Evolutionary conservation across 1,140 invertebrate genomes (phyloP).

Genomic region (Aethina tumida): DNA sequence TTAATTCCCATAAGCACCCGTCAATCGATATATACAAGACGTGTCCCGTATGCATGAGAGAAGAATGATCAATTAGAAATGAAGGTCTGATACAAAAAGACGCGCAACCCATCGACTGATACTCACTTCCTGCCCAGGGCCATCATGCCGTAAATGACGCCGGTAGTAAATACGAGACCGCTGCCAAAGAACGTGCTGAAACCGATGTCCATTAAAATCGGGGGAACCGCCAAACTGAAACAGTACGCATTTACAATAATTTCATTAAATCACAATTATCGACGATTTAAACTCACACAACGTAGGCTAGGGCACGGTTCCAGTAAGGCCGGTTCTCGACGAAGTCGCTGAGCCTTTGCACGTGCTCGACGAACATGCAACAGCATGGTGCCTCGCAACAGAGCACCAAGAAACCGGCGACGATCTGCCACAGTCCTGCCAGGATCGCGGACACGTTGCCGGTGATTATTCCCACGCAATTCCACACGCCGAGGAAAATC

Average conservation of each 20-base stretch:
- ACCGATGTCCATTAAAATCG: conserved; percentile 68
- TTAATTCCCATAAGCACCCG: no score
- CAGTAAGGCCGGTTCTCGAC: conserved; percentile 78
- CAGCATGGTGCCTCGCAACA: conserved; percentile 89
- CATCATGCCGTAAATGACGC: conserved; percentile 88
- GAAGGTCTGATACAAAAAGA: no score
- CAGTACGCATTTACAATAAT: background rate
- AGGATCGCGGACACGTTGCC: conserved; percentile 58
- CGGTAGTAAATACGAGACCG: conserved; percentile 79
- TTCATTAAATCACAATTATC: background rate
- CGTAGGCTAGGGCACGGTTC: conserved; percentile 81
- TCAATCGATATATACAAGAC: no score
- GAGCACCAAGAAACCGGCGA: conserved; percentile 76
- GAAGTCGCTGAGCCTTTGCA: conserved; percentile 69
- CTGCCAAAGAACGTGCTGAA: conserved; percentile 73
- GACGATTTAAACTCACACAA: conserved; percentile 54
- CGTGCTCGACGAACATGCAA: conserved; percentile 89
- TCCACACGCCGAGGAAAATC: conserved; percentile 76
- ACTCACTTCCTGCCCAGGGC: conserved; percentile 85
- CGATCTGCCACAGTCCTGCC: conserved; percentile 79
- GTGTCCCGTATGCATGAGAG: no score
- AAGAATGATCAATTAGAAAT: no score
- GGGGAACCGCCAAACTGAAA: conserved; percentile 62
- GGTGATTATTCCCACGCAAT: conserved; percentile 61
- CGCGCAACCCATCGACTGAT: conserved; percentile 1